Conservation (phyloP, 2,113 vertebrate species). For the Salvator merianae region DNA sequence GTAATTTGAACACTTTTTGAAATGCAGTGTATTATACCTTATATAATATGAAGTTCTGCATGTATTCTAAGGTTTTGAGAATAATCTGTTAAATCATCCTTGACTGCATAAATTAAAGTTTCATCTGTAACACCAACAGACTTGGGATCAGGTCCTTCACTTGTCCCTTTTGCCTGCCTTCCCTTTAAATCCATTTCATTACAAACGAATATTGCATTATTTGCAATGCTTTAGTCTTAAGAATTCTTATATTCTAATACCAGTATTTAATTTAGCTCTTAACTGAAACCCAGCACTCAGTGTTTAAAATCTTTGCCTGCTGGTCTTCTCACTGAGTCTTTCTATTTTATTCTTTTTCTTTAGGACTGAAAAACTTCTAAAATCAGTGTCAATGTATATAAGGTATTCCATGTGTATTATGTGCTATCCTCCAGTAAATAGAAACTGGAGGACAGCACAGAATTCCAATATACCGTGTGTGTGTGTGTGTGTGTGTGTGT, state of each 20-base stretch:
- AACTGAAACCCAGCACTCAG: background rate
- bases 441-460: conserved; percentile 1
- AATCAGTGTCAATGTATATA: background rate
- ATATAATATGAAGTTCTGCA: conserved; percentile 39
- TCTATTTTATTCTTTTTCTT: rapidly evolving
- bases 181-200: conserved; percentile 66
- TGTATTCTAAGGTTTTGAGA: background rate
- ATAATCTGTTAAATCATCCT: conserved; percentile 12
- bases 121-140: conserved; percentile 28
- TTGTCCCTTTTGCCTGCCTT: conserved; percentile 61
- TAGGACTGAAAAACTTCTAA: background rate
- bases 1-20: background rate
- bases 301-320: background rate
- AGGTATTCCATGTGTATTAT: too few relatives aligned
- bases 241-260: conserved; percentile 52
- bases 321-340: background rate
- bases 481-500: too few relatives aligned
- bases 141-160: conserved; percentile 29
- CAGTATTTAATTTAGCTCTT: conserved; percentile 46
- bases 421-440: background rate
- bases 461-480: background rate
- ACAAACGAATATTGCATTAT: conserved; percentile 49
- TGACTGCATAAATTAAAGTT: conserved; percentile 18
- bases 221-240: conserved; percentile 42
- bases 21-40: background rate